These are phyloP conservation scores for Gobio gobio DNA, from an alignment of 2,113 vertebrate genomes.

Conservation along the genomic window DNA sequence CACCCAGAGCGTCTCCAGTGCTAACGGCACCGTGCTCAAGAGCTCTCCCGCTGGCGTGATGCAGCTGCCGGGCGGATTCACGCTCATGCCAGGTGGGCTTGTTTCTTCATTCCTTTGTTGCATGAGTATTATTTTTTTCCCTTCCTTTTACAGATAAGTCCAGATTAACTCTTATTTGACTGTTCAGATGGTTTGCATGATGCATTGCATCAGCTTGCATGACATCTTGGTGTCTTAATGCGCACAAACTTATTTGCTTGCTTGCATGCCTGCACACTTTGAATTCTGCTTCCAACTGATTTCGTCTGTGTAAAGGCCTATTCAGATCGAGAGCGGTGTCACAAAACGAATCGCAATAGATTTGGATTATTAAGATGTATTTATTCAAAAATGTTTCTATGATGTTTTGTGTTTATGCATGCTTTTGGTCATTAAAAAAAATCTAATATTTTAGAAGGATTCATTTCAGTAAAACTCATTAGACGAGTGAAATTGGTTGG, in stretches of 20 bases:
- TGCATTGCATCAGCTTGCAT: neutral
- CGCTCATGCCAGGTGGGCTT: constrained; percentile 87
- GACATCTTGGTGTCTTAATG: neutral
- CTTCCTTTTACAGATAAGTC: neutral
- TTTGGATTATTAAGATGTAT: too few relatives aligned
- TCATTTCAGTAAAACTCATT: too few relatives aligned
- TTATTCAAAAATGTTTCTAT: too few relatives aligned
- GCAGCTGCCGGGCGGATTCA: constrained; percentile 87
- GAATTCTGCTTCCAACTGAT: constrained; percentile 8
- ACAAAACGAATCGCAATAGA: too few relatives aligned
- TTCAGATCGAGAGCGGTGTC: neutral
- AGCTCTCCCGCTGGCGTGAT: constrained; percentile 83
- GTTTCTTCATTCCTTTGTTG: neutral
- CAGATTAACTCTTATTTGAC: neutral
- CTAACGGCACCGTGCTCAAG: constrained; percentile 91
- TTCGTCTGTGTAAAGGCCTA: constrained; percentile 5
- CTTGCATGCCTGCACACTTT: constrained; percentile 15
- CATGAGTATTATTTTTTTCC: neutral
- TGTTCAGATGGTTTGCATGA: neutral
- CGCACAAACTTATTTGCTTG: neutral
- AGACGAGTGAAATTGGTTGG: too few relatives aligned
- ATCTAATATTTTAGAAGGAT: too few relatives aligned
- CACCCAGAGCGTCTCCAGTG: constrained; percentile 82
- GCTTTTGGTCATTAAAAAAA: too few relatives aligned
- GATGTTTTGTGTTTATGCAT: too few relatives aligned